Base-by-base conservation (phyloP, 2,113 vertebrate genomes). In the Chlorocebus sabaeus region DNA sequence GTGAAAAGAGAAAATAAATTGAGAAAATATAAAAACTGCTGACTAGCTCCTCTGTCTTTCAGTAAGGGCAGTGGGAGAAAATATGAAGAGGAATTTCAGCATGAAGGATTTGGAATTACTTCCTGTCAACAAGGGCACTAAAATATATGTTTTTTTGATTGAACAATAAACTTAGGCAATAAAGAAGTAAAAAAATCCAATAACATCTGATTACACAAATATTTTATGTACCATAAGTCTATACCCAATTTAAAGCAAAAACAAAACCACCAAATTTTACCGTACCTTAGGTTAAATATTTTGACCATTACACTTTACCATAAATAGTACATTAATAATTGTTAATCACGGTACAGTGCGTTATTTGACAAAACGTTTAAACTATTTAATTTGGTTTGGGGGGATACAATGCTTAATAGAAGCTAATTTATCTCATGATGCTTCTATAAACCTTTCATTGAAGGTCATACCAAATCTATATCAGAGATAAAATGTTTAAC, bases 131-230 rank as follows among this genome's bases (percentile, higher is more conserved):
- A 75, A 38, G 72, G 32, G 82, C 94, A 83, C 73, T 86, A 79
- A 97, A 98, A 98, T 97, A 98, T 96, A 98, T 97, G 98, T 25
- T 93, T 96, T 98, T 97, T 98, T 96, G 94, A 98, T 98, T 98
- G 96, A 97, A 97, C 97, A 98, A 97, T 98, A 98, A 98, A 98
- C 98, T 96, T 94, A 84, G 94, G 97, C 93, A 98, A 98, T 98
- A 98, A 98, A 97, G 97, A 93, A 96, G 88, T 97, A 92, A 96
- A 98, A 97, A 97, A 98, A 95, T 97, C 93, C 97, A 97, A 98
- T 98, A 98, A 87, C 0, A 1, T 90, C 96, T 98, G 96, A 98
- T 98, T 98, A 98, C 94, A 97, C 88, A 96, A 96, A 96, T 98
- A 98, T 98, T 98, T 98, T 98, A 98, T 93, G 72, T 96, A 73